Evolutionary conservation across 2,888 invertebrate genomes (phyloP).

Genomic region (Vesta saturnalis): DNA sequence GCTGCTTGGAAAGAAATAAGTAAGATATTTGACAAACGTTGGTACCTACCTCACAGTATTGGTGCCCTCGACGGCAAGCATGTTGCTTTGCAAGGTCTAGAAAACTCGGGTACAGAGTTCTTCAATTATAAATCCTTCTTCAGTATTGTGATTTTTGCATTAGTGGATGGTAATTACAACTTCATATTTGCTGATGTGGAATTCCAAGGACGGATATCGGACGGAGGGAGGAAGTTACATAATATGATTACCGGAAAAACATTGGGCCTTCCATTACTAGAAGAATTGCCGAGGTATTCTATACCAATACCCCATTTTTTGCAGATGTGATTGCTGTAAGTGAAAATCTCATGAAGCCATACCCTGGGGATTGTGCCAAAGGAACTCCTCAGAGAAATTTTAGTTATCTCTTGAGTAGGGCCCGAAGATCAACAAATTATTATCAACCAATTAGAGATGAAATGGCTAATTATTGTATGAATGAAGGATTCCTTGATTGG

Average conservation of each 20-base stretch:
- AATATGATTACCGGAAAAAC: not conserved
- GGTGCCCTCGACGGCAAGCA: constrained; percentile 15
- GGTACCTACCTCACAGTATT: constrained; percentile 5
- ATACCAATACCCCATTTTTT: constrained; percentile 1
- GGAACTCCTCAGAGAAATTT: not conserved
- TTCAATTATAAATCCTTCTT: not conserved
- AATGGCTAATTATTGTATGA: constrained; percentile 10
- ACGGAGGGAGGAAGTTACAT: constrained; percentile 1
- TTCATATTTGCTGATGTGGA: not conserved
- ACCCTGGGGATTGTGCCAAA: constrained; percentile 3
- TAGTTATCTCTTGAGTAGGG: no score
- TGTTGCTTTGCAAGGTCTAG: constrained; percentile 2
- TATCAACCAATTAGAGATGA: constrained; percentile 6
- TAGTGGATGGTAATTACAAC: constrained; percentile 8
- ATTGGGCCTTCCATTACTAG: not conserved
- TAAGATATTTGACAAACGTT: not conserved
- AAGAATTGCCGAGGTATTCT: constrained; percentile 7
- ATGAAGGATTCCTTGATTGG: no score
- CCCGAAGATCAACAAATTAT: constrained; percentile 10
- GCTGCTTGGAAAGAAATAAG: not conserved
- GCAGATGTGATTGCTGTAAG: constrained; percentile 4
- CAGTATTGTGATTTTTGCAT: constrained; percentile 4
- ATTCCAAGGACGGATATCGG: not conserved
- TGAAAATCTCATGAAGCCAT: constrained; percentile 3
- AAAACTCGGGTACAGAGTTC: not conserved